Conservation (phyloP, 1,140 invertebrate species). For the Apis florea region DNA sequence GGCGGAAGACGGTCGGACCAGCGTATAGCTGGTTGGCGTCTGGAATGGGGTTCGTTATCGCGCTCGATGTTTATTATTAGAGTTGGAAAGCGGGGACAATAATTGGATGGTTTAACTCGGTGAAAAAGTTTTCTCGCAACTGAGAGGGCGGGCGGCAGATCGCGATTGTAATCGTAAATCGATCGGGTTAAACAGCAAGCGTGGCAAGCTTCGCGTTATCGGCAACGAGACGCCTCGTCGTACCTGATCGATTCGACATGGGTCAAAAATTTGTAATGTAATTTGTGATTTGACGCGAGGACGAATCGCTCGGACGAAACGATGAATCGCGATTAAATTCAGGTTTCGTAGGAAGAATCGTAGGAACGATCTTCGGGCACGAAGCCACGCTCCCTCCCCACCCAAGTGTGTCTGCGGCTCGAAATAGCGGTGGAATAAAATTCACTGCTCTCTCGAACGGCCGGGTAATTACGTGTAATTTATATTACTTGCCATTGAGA, state of each 20-base stretch:
- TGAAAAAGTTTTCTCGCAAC: slow-evolving; percentile 28
- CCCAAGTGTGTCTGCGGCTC: slow-evolving; percentile 60
- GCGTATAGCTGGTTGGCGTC: slow-evolving; percentile 2
- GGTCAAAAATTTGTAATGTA: neutral
- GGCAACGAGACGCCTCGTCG: neutral
- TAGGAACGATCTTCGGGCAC: slow-evolving; percentile 7
- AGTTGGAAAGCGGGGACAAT: slow-evolving; percentile 48
- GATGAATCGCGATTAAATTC: neutral
- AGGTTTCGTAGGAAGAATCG: neutral
- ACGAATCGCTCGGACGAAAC: neutral
- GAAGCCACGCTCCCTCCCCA: neutral
- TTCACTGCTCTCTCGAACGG: slow-evolving; percentile 73
- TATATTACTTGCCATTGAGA: slow-evolving; percentile 80
- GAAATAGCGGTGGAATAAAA: slow-evolving; percentile 75
- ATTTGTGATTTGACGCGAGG: neutral
- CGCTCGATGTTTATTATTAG: slow-evolving; percentile 67
- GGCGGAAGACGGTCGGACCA: slow-evolving; percentile 16
- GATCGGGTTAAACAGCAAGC: neutral
- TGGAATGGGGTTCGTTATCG: slow-evolving; percentile 66
- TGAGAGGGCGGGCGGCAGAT: neutral
- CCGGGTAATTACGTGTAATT: slow-evolving; percentile 80
- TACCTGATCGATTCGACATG: neutral
- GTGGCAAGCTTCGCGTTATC: too few species aligned
- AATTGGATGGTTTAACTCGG: slow-evolving; percentile 49
- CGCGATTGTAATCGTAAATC: slow-evolving; percentile 38